phyloP scores from a whole-genome alignment of 1,140 invertebrate species.

The Camponotus vicinus region DNA sequence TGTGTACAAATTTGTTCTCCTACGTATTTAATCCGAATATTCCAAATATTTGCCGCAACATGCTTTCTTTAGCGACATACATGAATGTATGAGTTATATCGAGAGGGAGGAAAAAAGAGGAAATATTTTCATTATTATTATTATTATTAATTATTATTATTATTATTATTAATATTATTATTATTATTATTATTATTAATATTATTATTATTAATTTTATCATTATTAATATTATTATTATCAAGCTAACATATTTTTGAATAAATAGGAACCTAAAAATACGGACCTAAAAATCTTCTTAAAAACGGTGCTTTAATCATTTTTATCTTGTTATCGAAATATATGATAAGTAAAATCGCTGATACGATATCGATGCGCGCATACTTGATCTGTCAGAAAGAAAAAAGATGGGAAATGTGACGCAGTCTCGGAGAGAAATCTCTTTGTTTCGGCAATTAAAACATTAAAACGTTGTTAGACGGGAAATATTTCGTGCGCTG shows the following conservation, averaged over 20 bases:
- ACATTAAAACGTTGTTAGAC: neutral
- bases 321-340: constrained; percentile 38
- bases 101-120: no score
- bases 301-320: neutral
- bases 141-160: no score
- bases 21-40: neutral
- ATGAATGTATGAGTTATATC: no score
- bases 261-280: neutral
- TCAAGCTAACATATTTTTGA: neutral
- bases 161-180: no score
- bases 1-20: no score
- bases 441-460: neutral
- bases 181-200: no score
- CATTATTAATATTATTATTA: no score
- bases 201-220: no score
- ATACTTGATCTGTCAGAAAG: neutral
- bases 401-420: neutral
- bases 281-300: neutral
- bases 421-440: neutral
- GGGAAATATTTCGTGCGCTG: neutral
- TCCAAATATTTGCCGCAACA: no score
- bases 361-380: constrained; percentile 13
- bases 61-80: no score
- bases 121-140: no score
- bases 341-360: constrained; percentile 24